Conservation (phyloP, 2,888 invertebrate genomes). For the Hofmannophila pseudospretella region DNA sequence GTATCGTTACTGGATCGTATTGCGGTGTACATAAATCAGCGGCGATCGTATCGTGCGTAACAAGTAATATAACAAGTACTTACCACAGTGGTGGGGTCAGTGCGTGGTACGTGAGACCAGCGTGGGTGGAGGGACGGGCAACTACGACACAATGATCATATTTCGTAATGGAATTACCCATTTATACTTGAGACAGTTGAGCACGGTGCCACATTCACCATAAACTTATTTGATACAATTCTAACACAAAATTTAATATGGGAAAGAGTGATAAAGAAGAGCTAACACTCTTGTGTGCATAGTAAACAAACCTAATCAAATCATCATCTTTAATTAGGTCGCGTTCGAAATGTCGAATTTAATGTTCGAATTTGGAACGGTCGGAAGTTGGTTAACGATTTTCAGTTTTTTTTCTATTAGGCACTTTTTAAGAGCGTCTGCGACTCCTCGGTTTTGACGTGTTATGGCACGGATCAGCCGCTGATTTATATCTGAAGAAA, state of each 20-base stretch:
- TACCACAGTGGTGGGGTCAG: too few species aligned
- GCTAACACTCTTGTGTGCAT: too few species aligned
- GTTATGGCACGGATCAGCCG: slow-evolving; percentile 25
- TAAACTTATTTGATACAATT: too few species aligned
- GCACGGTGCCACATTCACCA: background rate
- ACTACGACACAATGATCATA: too few species aligned
- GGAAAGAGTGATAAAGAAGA: too few species aligned
- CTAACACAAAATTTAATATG: too few species aligned
- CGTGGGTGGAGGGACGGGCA: too few species aligned
- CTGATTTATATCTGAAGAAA: slow-evolving; percentile 40
- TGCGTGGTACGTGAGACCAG: too few species aligned
- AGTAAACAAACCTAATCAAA: too few species aligned
- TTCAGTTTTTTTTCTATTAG: slow-evolving; percentile 5
- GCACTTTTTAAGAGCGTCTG: slow-evolving; percentile 16
- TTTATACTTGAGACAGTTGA: too few species aligned
- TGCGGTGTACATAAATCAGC: slow-evolving; percentile 26
- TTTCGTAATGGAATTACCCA: too few species aligned
- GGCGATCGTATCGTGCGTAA: slow-evolving; percentile 5
- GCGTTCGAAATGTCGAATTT: slow-evolving; percentile 12
- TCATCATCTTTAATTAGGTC: slow-evolving; percentile 37
- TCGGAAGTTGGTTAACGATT: slow-evolving; percentile 25
- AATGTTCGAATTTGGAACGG: slow-evolving; percentile 8
- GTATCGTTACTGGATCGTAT: slow-evolving; percentile 25
- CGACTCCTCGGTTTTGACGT: slow-evolving; percentile 28
- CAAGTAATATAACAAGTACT: background rate